Evolutionary conservation across 37 sponge, comb jelly and placozoan species (phyloP), one percentile per base, ranked within the genome.

Genomic region (Tethya wilhelma): DNA sequence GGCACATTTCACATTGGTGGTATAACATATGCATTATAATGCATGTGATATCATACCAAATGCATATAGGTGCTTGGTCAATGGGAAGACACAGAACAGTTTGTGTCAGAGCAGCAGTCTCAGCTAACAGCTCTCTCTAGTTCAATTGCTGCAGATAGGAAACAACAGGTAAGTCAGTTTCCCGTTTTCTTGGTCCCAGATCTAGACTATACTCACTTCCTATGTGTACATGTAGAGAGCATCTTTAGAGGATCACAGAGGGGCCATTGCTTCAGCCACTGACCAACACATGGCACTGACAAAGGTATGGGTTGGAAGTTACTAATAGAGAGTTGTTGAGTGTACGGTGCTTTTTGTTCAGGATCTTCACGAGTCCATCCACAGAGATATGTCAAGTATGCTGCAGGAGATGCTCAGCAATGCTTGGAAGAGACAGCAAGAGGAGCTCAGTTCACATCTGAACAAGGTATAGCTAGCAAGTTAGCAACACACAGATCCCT

Each of bases 281-380:
- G 11, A 30, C 66, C 3, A 65, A 34, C 31, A 11, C n/a, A n/a
- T n/a, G n/a, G n/a, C n/a, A n/a, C n/a, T n/a, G n/a, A n/a, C n/a
- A n/a, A n/a, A n/a, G n/a, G n/a, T n/a, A n/a, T n/a, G 26, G 42
- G 78, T 34, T 58, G 36, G 43, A 44, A n/a, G n/a, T n/a, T n/a
- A n/a, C n/a, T n/a, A n/a, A n/a, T n/a, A n/a, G n/a, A n/a, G n/a
- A n/a, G n/a, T n/a, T n/a, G n/a, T n/a, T n/a, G n/a, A n/a, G n/a
- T n/a, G n/a, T n/a, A n/a, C n/a, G n/a, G n/a, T 45, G 23, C 22
- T 56, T 46, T 66, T 36, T 57, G 4, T 36, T n/a, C 59, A 84
- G 85, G 34, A 69, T 58, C 67, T 84, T 9, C 77, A 75, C 23
- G 60, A 42, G 42, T 84, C 85, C 20, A 32, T 84, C 26, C 34